These are phyloP conservation scores for Drosophila peninsularis DNA, from an alignment of 2,888 invertebrate genomes.

Conservation along the genomic window DNA sequence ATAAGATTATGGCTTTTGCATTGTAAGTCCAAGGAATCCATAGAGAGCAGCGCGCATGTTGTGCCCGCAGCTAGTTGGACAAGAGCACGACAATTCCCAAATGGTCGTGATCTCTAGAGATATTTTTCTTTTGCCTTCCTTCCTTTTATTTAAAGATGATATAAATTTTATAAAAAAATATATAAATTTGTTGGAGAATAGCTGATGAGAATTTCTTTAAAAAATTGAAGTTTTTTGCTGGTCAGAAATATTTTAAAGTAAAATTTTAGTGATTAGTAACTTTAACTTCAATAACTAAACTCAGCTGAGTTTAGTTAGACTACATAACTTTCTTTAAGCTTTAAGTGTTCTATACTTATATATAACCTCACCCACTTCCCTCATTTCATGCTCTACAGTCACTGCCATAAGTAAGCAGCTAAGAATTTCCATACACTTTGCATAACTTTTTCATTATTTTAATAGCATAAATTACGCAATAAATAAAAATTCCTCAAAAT, in stretches of 20 bases:
- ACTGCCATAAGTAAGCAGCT: background rate
- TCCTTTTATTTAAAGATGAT: background rate
- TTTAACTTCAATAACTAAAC: too few relatives aligned
- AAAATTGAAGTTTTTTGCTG: background rate
- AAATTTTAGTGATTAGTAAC: too few relatives aligned
- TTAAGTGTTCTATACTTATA: background rate
- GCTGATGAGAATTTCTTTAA: too few relatives aligned
- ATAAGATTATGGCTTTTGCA: conserved; percentile 72
- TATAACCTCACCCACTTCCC: too few relatives aligned
- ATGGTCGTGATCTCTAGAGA: background rate
- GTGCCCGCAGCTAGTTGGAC: conserved; percentile 19
- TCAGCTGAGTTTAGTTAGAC: too few relatives aligned
- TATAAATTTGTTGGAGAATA: background rate
- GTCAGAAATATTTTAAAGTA: background rate
- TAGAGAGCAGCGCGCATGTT: conserved; percentile 1
- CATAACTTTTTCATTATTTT: background rate
- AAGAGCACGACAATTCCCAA: conserved; percentile 5
- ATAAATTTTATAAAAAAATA: background rate
- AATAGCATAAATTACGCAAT: background rate
- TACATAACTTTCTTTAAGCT: background rate
- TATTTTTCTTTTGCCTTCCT: background rate
- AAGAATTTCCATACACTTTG: background rate
- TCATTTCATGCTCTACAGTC: background rate
- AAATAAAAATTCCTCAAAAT: background rate
- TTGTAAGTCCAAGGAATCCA: conserved; percentile 39